A percentile compares a stretch with the other conserved stretches of the same genome.
These are phyloP conservation scores for Lottia scabra DNA, from an alignment of 2,888 invertebrate species.

Conservation along the genomic window DNA sequence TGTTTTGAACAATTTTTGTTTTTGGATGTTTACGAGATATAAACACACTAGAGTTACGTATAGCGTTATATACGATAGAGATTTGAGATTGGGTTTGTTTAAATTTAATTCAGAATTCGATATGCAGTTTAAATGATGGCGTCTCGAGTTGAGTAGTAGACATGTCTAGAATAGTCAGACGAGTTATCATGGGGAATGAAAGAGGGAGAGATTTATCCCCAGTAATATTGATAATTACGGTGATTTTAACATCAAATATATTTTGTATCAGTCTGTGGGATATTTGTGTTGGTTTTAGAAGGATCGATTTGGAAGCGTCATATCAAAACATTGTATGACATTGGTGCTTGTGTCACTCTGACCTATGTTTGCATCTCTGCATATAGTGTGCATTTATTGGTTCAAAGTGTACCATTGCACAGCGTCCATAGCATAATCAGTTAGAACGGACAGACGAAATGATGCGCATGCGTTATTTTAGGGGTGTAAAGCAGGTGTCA, in stretches of 20 bases:
- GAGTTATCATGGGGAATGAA: not conserved
- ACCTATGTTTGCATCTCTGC: not conserved
- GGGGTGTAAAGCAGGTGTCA: not conserved
- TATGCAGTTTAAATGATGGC: not conserved
- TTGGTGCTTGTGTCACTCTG: not conserved
- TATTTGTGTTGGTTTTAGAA: not conserved
- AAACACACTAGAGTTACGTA: too few species aligned
- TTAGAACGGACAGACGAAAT: not conserved
- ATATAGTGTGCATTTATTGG: not conserved
- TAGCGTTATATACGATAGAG: too few species aligned
- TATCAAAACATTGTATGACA: slow-evolving; percentile 5
- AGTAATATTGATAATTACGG: too few species aligned
- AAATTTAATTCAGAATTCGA: too few species aligned
- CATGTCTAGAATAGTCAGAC: slow-evolving; percentile 1
- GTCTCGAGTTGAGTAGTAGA: not conserved
- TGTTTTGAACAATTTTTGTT: too few species aligned
- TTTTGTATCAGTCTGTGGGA: too few species aligned
- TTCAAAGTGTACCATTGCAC: not conserved
- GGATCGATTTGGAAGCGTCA: not conserved
- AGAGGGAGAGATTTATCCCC: too few species aligned
- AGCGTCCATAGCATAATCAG: not conserved
- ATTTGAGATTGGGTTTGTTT: too few species aligned
- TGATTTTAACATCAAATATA: too few species aligned
- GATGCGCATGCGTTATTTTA: not conserved
- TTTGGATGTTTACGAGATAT: too few species aligned